These are phyloP conservation scores for Apotomis capreana DNA, from an alignment of 2,888 invertebrate genomes.

Conservation along the genomic window DNA sequence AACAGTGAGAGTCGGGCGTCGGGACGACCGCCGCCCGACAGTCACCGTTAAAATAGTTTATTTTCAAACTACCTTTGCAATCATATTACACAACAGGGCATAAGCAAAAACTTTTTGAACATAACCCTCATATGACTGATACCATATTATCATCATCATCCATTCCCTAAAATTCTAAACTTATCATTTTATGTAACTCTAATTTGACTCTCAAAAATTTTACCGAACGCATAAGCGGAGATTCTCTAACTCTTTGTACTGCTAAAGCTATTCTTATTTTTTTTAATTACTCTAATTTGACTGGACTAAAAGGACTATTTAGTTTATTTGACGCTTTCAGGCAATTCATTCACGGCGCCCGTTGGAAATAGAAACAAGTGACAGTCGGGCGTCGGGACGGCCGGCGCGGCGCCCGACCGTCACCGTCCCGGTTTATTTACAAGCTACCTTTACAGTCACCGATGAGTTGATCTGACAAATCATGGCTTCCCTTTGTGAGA, in stretches of 20 bases:
- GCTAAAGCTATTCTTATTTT: no score
- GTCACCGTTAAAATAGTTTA: conserved; percentile 24
- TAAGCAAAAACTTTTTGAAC: no score
- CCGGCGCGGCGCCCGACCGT: conserved; percentile 46
- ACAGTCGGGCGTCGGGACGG: conserved; percentile 65
- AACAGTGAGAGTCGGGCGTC: conserved; percentile 70
- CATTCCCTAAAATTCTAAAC: no score
- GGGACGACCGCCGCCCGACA: conserved; percentile 48
- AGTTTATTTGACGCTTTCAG: conserved; percentile 38
- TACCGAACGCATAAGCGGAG: no score
- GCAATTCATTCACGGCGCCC: conserved; percentile 60
- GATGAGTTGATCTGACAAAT: conserved; percentile 23
- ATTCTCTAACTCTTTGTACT: no score
- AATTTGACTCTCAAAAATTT: no score
- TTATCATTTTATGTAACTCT: no score
- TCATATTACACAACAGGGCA: conserved; percentile 1
- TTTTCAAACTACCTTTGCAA: conserved; percentile 28
- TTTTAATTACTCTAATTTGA: no score
- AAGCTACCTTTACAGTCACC: conserved; percentile 36
- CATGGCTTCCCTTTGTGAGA: conserved; percentile 1
- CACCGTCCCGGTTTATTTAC: conserved; percentile 26
- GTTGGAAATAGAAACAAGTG: conserved; percentile 74
- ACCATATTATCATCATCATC: no score
- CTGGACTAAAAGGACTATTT: conserved; percentile 18
- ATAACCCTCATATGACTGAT: no score